A percentile compares a stretch with the other conserved stretches of the same genome.
Conservation (phyloP, 1,140 invertebrate species). For the Brachionus plicatilis region DNA sequence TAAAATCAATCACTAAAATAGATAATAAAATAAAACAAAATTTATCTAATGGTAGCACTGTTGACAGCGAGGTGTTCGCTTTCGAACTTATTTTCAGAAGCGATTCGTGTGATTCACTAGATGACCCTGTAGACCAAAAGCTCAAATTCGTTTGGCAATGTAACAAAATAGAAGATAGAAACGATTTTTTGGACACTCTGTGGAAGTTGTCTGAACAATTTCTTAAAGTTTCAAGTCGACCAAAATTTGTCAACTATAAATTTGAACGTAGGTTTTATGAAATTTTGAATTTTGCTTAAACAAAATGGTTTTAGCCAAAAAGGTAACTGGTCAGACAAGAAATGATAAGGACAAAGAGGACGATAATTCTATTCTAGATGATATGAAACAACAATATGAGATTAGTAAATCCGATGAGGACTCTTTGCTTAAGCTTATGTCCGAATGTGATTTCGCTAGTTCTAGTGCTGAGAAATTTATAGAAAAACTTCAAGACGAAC, state of each 20-base stretch:
- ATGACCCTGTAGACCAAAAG: not conserved
- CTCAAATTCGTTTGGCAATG: constrained; percentile 37
- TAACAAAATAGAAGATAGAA: constrained; percentile 7
- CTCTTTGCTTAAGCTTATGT: constrained; percentile 28
- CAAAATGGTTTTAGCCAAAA: not conserved
- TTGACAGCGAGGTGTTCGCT: not conserved
- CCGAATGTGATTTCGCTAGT: constrained; percentile 31
- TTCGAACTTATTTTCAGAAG: constrained; percentile 13
- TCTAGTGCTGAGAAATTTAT: constrained; percentile 34
- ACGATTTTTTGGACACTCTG: constrained; percentile 37
- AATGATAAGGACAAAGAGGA: not conserved
- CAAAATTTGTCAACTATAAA: constrained; percentile 38
- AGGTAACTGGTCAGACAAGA: not conserved
- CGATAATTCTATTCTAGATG: not conserved
- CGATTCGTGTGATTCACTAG: not conserved
- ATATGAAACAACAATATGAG: constrained; percentile 18
- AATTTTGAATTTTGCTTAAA: not conserved
- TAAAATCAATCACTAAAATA: constrained; percentile 34
- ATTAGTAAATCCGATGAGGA: constrained; percentile 24
- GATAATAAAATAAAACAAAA: constrained; percentile 27
- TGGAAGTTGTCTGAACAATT: constrained; percentile 34
- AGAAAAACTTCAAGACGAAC: constrained; percentile 7
- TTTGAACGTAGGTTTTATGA: not conserved
- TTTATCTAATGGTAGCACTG: not conserved
- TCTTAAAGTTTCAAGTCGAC: not conserved